phyloP scores from a whole-genome alignment of 2,113 vertebrate species.

The Notiomystis cincta region DNA sequence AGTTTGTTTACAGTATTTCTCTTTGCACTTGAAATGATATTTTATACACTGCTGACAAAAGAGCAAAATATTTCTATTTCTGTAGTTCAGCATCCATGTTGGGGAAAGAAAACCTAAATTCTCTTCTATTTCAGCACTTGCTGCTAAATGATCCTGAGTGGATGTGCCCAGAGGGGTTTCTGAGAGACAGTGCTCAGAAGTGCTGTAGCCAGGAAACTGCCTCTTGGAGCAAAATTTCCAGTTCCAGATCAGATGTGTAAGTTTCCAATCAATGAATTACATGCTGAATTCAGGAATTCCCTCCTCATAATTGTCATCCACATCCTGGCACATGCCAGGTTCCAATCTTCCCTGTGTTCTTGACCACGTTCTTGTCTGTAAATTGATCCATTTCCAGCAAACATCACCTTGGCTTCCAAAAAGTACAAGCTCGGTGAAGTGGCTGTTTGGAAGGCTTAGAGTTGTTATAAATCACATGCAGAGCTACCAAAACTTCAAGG shows the following conservation, averaged over 20 bases:
- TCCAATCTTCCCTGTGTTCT: accelerated
- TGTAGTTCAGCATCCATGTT: neutral
- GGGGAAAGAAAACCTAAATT: slow-evolving; percentile 3
- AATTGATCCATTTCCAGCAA: neutral
- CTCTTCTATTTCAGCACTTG: neutral
- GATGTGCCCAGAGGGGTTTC: neutral
- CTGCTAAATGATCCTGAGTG: slow-evolving; percentile 1
- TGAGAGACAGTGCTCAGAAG: neutral
- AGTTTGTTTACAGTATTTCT: slow-evolving; percentile 38
- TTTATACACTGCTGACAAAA: slow-evolving; percentile 20
- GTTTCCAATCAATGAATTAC: neutral
- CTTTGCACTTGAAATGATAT: neutral
- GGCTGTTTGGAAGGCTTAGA: neutral
- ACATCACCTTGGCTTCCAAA: neutral
- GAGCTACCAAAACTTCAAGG: neutral
- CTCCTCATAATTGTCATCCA: accelerated
- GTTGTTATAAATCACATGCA: neutral
- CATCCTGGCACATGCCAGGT: neutral
- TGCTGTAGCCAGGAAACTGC: neutral
- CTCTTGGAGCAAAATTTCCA: neutral
- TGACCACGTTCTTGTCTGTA: neutral
- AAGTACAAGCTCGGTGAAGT: neutral
- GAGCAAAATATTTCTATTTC: slow-evolving; percentile 40
- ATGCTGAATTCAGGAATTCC: neutral
- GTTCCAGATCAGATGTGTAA: neutral